Base-by-base conservation (phyloP, 1,140 invertebrate species). In the Aporrectodea caliginosa region DNA sequence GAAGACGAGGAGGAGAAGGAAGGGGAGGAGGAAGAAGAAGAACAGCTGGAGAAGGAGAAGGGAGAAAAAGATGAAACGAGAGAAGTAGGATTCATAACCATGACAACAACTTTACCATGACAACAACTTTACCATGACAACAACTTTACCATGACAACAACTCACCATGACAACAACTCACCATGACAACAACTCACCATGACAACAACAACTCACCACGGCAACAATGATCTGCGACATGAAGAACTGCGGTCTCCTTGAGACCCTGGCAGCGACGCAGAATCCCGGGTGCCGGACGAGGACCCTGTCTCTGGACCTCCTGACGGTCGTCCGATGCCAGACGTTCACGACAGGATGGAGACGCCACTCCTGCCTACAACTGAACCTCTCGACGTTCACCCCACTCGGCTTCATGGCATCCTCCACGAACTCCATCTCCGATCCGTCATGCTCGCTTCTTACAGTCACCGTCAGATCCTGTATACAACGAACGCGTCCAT, bases 331-430 rank as follows among this genome's bases (percentile, higher is more conserved):
- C 2, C 58, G 35, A 35, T 76, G 78, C 79, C 75, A 77, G 27
- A 86, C 85, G 79, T 88, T 85, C 12, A 86, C 86, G 77, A 87
- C 86, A 35, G 84, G 83, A 82, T 88, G 87, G 29, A 88, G 82
- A 78, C 85, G 83, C 87, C 87, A 88, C 78, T 88, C 87, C 79
- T 88, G 87, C 83, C 87, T 86, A 79, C 87, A 87, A 22, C 88
- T 86, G 80, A 88, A 88, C 2, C 86, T 86, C 74, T 88, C 86
- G 76, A 84, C 85, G 79, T 88, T 88, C 16, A 88, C 85, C 71
- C 87, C 84, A 80, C 87, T 86, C 31, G 84, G 79, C 75, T 86
- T 86, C 27, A 85, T 84, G 30, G 79, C 79, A 77, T 88, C 87
- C 80, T 87, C 86, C 12, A 87, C 81, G 6, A 88, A 77, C 78